Percentiles rank a stretch among this genome's conserved stretches.
Evolutionary conservation across 2,888 invertebrate species (phyloP).

Genomic region (Sialis fuliginosa): DNA sequence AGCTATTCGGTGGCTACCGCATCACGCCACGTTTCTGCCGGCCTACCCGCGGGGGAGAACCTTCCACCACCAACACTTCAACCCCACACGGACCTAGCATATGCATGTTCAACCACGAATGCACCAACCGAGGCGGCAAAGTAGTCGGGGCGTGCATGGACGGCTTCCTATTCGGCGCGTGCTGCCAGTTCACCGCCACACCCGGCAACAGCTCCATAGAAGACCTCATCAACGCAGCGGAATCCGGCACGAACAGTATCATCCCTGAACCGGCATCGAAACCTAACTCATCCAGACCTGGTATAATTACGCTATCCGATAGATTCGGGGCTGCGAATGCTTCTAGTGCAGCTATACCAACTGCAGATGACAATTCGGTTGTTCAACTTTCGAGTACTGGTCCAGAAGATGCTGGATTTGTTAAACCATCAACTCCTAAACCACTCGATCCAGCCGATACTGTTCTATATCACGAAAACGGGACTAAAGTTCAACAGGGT

Average conservation of each 20-base stretch:
- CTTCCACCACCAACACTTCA: slow-evolving; percentile 14
- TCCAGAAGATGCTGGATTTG: slow-evolving; percentile 14
- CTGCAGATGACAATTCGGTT: slow-evolving; percentile 21
- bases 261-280: slow-evolving; percentile 8
- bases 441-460: slow-evolving; percentile 34
- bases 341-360: slow-evolving; percentile 8
- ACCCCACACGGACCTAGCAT: slow-evolving; percentile 45
- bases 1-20: slow-evolving; percentile 70
- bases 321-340: not conserved
- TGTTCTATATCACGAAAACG: slow-evolving; percentile 36
- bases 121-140: slow-evolving; percentile 57
- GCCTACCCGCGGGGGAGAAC: slow-evolving; percentile 44
- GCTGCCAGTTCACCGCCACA: slow-evolving; percentile 54
- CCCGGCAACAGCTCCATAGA: slow-evolving; percentile 12
- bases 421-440: slow-evolving; percentile 18
- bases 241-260: slow-evolving; percentile 15
- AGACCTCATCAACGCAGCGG: slow-evolving; percentile 13
- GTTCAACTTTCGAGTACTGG: slow-evolving; percentile 17
- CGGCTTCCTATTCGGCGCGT: slow-evolving; percentile 81
- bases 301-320: too few relatives aligned
- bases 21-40: slow-evolving; percentile 71
- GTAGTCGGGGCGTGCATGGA: slow-evolving; percentile 86
- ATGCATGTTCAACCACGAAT: slow-evolving; percentile 91
- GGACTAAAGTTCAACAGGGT: slow-evolving; percentile 32
- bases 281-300: slow-evolving; percentile 29